A percentile compares a stretch with the other conserved stretches of the same genome.
Conservation (phyloP, 2,113 vertebrate genomes). For the Anser brachyrhynchus region DNA sequence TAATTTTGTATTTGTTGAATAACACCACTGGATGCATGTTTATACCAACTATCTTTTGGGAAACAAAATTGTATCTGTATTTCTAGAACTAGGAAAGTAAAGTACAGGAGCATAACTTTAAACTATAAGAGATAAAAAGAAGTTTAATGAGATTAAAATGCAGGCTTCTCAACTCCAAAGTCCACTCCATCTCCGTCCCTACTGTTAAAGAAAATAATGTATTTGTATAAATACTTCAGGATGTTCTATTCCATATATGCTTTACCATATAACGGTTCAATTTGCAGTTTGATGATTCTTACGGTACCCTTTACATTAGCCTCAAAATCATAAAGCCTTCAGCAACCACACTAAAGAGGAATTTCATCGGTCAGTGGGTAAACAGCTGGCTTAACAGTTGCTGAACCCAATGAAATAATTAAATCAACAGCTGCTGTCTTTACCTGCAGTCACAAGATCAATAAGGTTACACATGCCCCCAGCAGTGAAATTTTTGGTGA, state of each 20-base stretch:
- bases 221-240: background rate
- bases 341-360: background rate
- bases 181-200: background rate
- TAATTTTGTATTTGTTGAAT: background rate
- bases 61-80: background rate
- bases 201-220: background rate
- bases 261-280: background rate
- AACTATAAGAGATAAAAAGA: background rate
- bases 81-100: background rate
- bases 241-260: background rate
- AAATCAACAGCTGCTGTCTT: background rate
- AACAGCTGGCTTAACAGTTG: background rate
- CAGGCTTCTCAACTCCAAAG: background rate
- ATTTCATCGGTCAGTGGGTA: background rate
- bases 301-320: background rate
- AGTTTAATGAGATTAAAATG: background rate
- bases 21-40: background rate
- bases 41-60: background rate
- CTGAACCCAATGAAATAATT: background rate
- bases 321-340: background rate
- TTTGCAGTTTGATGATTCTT: background rate
- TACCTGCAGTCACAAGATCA: background rate
- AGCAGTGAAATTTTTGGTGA: background rate
- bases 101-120: background rate
- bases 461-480: background rate